phyloP scores from a whole-genome alignment of 2,113 vertebrate genomes.

The Pyrgilauda ruficollis region DNA sequence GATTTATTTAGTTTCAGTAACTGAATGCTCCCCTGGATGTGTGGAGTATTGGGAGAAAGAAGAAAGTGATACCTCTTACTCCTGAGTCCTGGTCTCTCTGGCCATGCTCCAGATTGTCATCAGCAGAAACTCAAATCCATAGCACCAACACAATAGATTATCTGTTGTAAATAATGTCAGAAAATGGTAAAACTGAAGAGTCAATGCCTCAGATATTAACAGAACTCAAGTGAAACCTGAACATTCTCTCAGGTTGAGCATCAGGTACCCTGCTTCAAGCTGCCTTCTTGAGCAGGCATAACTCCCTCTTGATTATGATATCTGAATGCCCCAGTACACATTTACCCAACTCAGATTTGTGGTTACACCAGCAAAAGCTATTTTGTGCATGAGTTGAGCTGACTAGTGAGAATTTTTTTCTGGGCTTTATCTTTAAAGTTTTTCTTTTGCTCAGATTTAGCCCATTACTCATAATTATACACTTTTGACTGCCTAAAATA shows the following conservation, averaged over 20 bases:
- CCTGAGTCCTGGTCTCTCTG: neutral
- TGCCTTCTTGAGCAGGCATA: neutral
- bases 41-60: fast-evolving
- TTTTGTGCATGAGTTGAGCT: neutral
- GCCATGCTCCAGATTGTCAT: neutral
- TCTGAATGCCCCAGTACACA: neutral
- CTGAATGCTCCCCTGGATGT: neutral
- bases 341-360: neutral
- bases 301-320: neutral
- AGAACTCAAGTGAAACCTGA: neutral
- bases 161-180: neutral
- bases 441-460: neutral
- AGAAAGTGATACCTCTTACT: fast-evolving
- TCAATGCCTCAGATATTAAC: neutral
- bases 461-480: neutral
- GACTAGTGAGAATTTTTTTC: neutral
- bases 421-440: neutral
- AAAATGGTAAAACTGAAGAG: neutral
- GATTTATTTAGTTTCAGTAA: neutral
- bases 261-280: neutral
- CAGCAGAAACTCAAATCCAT: neutral
- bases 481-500: neutral
- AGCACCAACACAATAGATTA: neutral
- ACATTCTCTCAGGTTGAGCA: neutral
- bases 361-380: neutral